phyloP scores from a whole-genome alignment of 1,140 invertebrate genomes.

The Nixonia krombeini region DNA sequence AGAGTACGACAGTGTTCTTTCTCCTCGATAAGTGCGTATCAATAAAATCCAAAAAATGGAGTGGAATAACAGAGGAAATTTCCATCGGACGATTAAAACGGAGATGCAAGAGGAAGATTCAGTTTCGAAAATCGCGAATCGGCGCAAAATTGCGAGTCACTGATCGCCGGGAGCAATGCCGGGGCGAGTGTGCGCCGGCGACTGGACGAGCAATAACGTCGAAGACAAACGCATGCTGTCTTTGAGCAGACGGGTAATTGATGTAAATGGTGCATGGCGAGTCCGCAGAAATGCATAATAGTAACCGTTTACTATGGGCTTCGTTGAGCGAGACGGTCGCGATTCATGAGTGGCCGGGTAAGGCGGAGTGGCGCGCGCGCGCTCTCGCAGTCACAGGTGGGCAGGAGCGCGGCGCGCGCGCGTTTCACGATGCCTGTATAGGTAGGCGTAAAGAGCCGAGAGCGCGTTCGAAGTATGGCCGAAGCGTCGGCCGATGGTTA shows the following conservation, averaged over 20 bases:
- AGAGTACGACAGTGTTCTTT: too few relatives aligned
- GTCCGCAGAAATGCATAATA: conserved; percentile 43
- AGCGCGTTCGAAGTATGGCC: conserved; percentile 34
- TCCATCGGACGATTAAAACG: too few relatives aligned
- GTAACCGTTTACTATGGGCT: conserved; percentile 45
- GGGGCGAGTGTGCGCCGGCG: too few relatives aligned
- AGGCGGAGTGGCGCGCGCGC: too few relatives aligned
- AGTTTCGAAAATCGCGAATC: background rate
- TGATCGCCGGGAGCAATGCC: too few relatives aligned
- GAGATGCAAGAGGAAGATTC: too few relatives aligned
- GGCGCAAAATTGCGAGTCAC: too few relatives aligned
- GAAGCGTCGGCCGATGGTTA: conserved; percentile 54
- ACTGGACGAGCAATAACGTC: background rate
- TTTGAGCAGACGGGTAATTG: conserved; percentile 34
- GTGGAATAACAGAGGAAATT: too few relatives aligned
- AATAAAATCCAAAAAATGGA: too few relatives aligned
- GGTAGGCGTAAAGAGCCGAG: background rate
- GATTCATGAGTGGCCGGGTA: conserved; percentile 43
- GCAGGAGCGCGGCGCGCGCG: too few relatives aligned
- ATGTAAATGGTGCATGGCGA: conserved; percentile 47
- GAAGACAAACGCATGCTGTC: conserved; percentile 32
- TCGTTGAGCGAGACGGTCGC: conserved; percentile 40
- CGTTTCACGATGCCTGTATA: conserved; percentile 36
- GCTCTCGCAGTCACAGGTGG: conserved; percentile 14
- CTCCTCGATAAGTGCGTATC: too few relatives aligned